Conservation (phyloP, 2,888 invertebrate species). For the Parnassius smintheus region DNA sequence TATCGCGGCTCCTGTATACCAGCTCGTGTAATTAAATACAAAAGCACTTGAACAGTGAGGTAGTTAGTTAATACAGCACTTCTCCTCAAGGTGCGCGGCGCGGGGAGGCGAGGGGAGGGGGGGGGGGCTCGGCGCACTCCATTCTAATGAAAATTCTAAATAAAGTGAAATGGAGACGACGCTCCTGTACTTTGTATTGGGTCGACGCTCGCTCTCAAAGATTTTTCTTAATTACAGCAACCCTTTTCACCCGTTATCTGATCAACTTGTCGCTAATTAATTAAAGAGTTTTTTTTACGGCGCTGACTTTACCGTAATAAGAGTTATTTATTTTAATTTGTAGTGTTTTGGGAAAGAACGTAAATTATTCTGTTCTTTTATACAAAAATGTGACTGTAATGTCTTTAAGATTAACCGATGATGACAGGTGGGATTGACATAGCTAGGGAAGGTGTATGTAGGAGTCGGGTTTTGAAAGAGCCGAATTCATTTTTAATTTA, state of each 20-base stretch:
- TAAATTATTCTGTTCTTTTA: too few relatives aligned
- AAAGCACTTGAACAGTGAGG: constrained; percentile 1
- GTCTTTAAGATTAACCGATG: too few relatives aligned
- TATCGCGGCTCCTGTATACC: background rate
- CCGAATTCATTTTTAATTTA: too few relatives aligned
- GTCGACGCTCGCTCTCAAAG: background rate
- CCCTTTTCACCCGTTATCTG: constrained; percentile 14
- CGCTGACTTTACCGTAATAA: background rate
- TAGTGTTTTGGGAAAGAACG: too few relatives aligned
- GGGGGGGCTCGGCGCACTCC: background rate
- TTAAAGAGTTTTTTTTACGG: background rate
- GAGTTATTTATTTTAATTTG: too few relatives aligned
- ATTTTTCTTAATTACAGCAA: constrained; percentile 17
- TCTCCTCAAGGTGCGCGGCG: background rate
- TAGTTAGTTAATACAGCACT: background rate
- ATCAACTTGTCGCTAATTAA: constrained; percentile 1
- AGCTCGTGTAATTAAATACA: constrained; percentile 1
- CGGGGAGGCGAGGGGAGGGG: background rate
- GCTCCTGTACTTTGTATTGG: background rate
- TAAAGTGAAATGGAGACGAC: constrained; percentile 3
- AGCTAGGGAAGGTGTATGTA: too few relatives aligned
- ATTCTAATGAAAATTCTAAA: constrained; percentile 17
- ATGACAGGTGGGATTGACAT: too few relatives aligned
- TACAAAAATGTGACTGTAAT: too few relatives aligned
- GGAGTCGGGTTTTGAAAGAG: too few relatives aligned